Base-by-base conservation (phyloP, 1,140 invertebrate genomes). In the Ips typographus region DNA sequence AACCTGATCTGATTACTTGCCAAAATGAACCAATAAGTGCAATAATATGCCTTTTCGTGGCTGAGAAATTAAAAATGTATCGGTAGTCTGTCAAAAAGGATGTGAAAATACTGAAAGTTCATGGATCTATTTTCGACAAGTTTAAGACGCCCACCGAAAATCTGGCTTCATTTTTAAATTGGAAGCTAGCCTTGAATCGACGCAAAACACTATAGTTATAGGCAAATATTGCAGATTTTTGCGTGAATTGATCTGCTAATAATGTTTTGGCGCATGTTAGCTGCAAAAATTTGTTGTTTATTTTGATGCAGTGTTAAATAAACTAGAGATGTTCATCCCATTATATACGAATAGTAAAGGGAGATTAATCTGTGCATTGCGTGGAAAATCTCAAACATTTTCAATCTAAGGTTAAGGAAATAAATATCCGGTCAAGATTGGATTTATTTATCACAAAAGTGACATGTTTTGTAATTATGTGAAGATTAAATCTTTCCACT, bases 1-100 rank as follows among this genome's bases (percentile, higher is more conserved):
- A 56, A 47, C 37, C 40, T 37, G 22, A 7, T 57, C 49, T 65
- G 64, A 65, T 57, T 52, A 65, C 22, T 57, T 65, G 64, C 64
- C 64, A 65, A 57, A 57, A 39, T 8, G 8, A 57, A 39, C 22
- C 44, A 57, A 65, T 42, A 42, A 65, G 57, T 65, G 55, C 22
- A 22, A 22, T 40, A 52, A 40, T 65, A 57, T 56, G 38, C 55
- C 62, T 64, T 52, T 40, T 53, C 8, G 40, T 38, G 62, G 5
- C 62, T 53, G 51, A 36, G 22, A 22, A 22, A 22, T 22, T 22
- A 37, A 7, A 40, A 7, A 42, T 41, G 39, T 59, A 55, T 55
- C 2, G 6, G n/a, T 55, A 36, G n/a, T 2, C 4, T 55, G 6
- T 36, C 52, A 7, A 37, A 55, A 55, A 6, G 5, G 52, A 8